Base-by-base conservation (phyloP, 2,113 vertebrate genomes). In the Plotosus lineatus region DNA sequence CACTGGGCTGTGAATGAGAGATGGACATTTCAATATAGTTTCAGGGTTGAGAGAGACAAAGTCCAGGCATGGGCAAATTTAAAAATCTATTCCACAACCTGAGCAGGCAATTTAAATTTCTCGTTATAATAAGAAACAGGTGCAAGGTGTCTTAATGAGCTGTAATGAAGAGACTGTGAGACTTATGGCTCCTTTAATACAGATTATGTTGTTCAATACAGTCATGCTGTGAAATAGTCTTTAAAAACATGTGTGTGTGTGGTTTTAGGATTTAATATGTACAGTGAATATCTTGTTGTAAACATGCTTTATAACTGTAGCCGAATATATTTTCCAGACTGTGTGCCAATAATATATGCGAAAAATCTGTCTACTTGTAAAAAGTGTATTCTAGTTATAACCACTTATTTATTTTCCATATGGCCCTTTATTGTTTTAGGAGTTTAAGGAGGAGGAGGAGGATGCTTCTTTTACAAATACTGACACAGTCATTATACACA, bases 21-120 rank as follows among this genome's bases (percentile, higher is more conserved):
- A 15, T 31, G 71, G 71, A 46, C 8, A 14, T 71, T 85, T 79
- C 48, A 66, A 50, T 77, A 68, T 79, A 82, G 72, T 77, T 83
- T 44, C 84, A 79, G 63, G 38, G 6, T 81, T 50, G 40, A 56
- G 48, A 7, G 42, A 21, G 55, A 28, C 50, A 5, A 28, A 12
- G 50, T 71, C n/a, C 53, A 38, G 26, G 23, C n/a, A 53, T 26
- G 14, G 10, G 38, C 74, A 31, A 44, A 33, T 12, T n/a, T 14
- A 73, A 36, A 75, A 69, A 79, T 36, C 51, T 79, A 38, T 71
- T 44, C n/a, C 26, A 63, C 55, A 2, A 38, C 17, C 58, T 61
- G 36, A 73, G 38, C 51, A 65, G 69, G 61, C 38, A 36, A 61
- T 78, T 65, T 26, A 65, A 74, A 36, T 33, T n/a, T 6, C 19